Conservation (phyloP, 2,113 vertebrate genomes). For the Carlito syrichta region DNA sequence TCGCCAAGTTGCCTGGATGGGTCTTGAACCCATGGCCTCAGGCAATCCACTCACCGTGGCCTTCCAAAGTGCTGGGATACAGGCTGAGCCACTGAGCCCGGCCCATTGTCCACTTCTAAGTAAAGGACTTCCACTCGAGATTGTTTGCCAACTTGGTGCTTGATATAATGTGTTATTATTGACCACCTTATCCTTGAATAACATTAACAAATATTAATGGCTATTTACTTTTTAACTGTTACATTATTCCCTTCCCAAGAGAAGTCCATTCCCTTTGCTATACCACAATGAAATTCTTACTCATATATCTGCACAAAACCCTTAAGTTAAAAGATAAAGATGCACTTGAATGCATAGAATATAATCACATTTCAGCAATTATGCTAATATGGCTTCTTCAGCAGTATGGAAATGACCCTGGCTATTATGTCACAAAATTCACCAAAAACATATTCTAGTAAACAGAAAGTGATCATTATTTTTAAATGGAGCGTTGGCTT, state of each 20-base stretch:
- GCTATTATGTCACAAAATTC: neutral
- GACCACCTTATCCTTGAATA: neutral
- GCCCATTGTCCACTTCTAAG: neutral
- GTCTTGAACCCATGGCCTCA: no score
- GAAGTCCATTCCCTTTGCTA: slow-evolving; percentile 49
- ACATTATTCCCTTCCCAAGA: slow-evolving; percentile 2
- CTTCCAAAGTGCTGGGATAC: no score
- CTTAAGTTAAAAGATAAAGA: slow-evolving; percentile 26
- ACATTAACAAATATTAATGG: neutral
- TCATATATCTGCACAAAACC: slow-evolving; percentile 21
- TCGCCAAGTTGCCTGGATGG: no score
- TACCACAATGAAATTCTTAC: slow-evolving; percentile 43
- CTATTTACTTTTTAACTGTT: slow-evolving; percentile 35
- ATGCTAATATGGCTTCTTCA: neutral
- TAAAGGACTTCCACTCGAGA: neutral
- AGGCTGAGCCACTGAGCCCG: no score
- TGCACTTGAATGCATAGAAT: neutral
- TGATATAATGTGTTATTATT: neutral
- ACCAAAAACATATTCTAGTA: neutral
- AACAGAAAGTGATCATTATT: neutral
- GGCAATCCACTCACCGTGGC: no score
- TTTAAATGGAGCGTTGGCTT: neutral
- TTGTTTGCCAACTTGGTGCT: neutral
- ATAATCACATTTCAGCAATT: neutral
- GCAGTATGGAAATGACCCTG: neutral